These are phyloP conservation scores for Drosophila auraria DNA, from an alignment of 1,140 invertebrate species.

Conservation along the genomic window DNA sequence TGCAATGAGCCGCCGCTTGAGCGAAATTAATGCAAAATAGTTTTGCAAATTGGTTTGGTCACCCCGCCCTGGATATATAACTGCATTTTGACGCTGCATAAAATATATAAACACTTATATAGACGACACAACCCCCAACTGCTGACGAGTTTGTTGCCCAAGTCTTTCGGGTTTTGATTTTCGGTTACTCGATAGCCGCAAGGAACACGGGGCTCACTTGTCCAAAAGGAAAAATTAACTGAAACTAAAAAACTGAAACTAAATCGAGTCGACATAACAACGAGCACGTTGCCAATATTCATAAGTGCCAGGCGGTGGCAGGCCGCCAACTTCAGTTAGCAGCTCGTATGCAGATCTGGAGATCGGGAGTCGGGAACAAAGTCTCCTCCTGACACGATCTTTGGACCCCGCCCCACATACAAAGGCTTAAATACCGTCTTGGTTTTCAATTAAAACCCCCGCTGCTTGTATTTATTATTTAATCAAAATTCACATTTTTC, in stretches of 20 bases:
- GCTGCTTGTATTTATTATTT: slow-evolving; percentile 68
- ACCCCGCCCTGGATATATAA: slow-evolving; percentile 40
- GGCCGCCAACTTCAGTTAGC: slow-evolving; percentile 32
- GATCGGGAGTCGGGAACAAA: slow-evolving; percentile 14
- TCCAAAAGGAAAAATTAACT: slow-evolving; percentile 14
- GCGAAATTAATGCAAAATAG: slow-evolving; percentile 47
- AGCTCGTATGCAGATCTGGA: slow-evolving; percentile 50
- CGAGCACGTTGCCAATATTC: slow-evolving; percentile 61
- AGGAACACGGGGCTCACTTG: slow-evolving; percentile 22
- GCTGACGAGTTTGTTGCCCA: slow-evolving; percentile 71
- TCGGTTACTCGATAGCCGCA: slow-evolving; percentile 52
- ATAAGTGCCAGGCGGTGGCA: slow-evolving; percentile 8
- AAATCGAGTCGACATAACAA: slow-evolving; percentile 73
- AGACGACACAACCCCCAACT: slow-evolving; percentile 60
- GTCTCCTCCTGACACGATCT: slow-evolving; percentile 27
- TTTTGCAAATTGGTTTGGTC: slow-evolving; percentile 30
- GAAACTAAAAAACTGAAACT: slow-evolving; percentile 57
- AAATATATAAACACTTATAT: not conserved
- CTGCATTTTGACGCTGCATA: not conserved
- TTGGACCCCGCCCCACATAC: slow-evolving; percentile 6
- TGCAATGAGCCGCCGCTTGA: slow-evolving; percentile 25
- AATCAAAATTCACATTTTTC: slow-evolving; percentile 57
- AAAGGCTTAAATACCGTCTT: slow-evolving; percentile 47
- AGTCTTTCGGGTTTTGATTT: slow-evolving; percentile 61
- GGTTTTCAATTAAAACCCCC: slow-evolving; percentile 58